phyloP scores from a whole-genome alignment of 2,888 invertebrate genomes.

The Germaria angustata region DNA sequence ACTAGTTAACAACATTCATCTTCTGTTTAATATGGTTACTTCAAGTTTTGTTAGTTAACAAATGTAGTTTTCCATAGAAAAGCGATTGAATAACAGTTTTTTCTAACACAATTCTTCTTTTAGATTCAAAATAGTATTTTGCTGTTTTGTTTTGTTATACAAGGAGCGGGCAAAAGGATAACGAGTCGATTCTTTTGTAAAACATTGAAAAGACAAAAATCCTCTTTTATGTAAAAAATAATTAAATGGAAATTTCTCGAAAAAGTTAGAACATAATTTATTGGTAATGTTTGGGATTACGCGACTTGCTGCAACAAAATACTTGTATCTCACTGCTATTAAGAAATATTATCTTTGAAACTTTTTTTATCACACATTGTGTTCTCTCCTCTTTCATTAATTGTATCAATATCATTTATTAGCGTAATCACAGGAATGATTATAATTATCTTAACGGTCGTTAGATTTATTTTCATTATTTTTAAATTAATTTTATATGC shows the following conservation, averaged over 20 bases:
- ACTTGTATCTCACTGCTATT: slow-evolving; percentile 12
- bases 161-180: too few relatives aligned
- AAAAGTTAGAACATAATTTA: slow-evolving; percentile 40
- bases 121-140: background rate
- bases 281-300: slow-evolving; percentile 41
- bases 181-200: slow-evolving; percentile 12
- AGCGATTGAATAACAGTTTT: background rate
- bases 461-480: slow-evolving; percentile 58
- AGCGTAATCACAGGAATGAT: slow-evolving; percentile 44
- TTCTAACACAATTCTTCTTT: background rate
- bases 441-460: slow-evolving; percentile 55
- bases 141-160: background rate
- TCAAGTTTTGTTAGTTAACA: slow-evolving; percentile 39
- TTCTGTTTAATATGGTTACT: slow-evolving; percentile 9
- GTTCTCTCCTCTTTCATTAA: background rate
- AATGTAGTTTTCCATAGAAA: slow-evolving; percentile 12
- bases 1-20: slow-evolving; percentile 10
- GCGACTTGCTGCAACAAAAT: slow-evolving; percentile 21
- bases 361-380: background rate
- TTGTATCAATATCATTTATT: slow-evolving; percentile 45
- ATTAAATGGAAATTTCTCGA: slow-evolving; percentile 8
- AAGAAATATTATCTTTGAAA: slow-evolving; percentile 34
- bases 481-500: slow-evolving; percentile 49
- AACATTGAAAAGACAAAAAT: background rate
- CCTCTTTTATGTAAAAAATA: background rate